Percentiles rank a stretch among this genome's conserved stretches.
These are phyloP conservation scores for Australoheros scitulus DNA, from an alignment of 2,113 vertebrate species.

Conservation along the genomic window DNA sequence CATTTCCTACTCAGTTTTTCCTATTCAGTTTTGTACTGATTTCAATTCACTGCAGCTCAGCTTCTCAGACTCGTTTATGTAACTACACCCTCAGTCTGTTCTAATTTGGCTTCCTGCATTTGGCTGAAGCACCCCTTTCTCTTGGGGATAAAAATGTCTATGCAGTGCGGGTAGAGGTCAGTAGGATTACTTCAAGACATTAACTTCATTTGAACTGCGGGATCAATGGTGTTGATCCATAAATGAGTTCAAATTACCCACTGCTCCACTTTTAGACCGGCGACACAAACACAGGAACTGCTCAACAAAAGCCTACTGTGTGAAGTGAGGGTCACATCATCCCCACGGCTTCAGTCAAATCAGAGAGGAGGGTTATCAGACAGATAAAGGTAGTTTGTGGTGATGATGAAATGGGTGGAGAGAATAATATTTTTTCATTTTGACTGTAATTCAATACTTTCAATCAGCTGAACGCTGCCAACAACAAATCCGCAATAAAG, in stretches of 20 bases:
- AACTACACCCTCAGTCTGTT: not conserved
- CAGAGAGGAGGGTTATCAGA: not conserved
- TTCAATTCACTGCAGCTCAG: constrained; percentile 5
- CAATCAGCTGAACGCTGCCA: constrained; percentile 9
- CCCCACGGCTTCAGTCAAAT: not conserved
- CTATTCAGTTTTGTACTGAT: not conserved
- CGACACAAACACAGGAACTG: not conserved
- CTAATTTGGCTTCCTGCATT: not conserved
- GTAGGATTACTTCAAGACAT: constrained; percentile 23
- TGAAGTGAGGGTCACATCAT: not conserved
- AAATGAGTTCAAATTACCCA: not conserved
- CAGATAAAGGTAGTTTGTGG: not conserved
- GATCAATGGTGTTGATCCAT: not conserved
- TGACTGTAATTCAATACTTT: constrained; percentile 14
- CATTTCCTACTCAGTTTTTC: not conserved
- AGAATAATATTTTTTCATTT: not conserved
- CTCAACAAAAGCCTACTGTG: not conserved
- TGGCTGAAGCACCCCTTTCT: not conserved
- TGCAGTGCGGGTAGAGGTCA: not conserved
- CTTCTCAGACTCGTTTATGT: not conserved
- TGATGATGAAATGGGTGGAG: constrained; percentile 13
- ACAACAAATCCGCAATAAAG: constrained; percentile 1
- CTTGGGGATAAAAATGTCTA: not conserved
- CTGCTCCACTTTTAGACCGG: constrained; percentile 19
- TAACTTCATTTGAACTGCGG: not conserved